Conservation (phyloP, 2,113 vertebrate species). For the Sylvicapra grimmia region DNA sequence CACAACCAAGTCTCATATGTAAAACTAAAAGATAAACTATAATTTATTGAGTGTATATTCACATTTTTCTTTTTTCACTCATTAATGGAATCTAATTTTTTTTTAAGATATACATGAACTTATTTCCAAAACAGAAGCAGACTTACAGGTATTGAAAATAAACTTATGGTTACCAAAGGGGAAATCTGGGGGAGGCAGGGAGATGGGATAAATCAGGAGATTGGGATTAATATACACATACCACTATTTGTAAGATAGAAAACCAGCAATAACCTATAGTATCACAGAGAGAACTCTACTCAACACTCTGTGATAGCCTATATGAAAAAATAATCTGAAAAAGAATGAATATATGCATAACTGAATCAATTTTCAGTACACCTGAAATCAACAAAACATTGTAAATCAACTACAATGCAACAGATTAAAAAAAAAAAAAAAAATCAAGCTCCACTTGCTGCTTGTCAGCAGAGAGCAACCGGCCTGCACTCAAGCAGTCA, state of each 20-base stretch:
- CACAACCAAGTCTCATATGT: not conserved
- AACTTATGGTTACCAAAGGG: not conserved
- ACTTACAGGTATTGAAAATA: not conserved
- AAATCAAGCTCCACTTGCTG: not conserved
- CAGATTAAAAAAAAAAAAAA: not conserved
- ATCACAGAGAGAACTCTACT: not conserved
- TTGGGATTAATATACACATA: not conserved
- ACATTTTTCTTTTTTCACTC: not conserved
- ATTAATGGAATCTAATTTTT: not conserved
- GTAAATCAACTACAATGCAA: not conserved
- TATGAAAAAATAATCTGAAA: not conserved
- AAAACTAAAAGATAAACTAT: not conserved
- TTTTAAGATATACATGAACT: not conserved
- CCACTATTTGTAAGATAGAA: not conserved
- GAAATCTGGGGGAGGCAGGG: not conserved
- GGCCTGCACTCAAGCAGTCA: not conserved
- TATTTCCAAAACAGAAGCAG: not conserved
- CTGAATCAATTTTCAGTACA: not conserved
- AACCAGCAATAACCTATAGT: not conserved
- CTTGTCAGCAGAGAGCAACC: not conserved
- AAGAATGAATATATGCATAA: not conserved
- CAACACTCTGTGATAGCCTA: not conserved
- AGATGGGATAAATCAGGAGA: not conserved
- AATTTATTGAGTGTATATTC: not conserved
- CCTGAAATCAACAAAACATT: not conserved